Base-by-base conservation (phyloP, 2,113 vertebrate genomes). In the Psilopsiagon aymara region DNA sequence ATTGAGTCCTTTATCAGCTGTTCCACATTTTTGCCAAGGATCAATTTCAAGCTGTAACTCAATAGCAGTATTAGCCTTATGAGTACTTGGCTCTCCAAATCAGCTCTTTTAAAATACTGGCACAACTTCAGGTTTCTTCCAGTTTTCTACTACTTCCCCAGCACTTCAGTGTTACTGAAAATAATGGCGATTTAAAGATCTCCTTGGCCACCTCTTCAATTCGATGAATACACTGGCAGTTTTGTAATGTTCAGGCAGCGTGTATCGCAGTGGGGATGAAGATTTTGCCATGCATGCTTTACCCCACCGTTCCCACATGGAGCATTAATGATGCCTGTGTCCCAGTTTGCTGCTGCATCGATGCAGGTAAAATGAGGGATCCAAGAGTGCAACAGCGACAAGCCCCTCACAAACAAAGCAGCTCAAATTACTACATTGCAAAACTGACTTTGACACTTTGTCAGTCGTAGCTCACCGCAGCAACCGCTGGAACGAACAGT, bases 41-140 rank as follows among this genome's bases (percentile, higher is more conserved):
- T 96, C 91, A 89, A 52, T 94, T 97, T 91, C 62, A 86, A 88
- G 78, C 81, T 76, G 89, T 87, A 92, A 91, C 90, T 91, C 75
- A 76, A 57, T 53, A 86, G 70, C 33, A 90, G 74, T 51, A 90
- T 86, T 68, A 88, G 66, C 47, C 70, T 84, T 90, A 93, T 17
- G 92, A 87, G 85, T n/a, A 82, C 49, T 82, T 85, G 35, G 47
- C 43, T 96, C 8, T 91, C 83, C 59, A 78, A 75, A 10, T 82
- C 64, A 19, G 19, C 57, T 52, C 63, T 88, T 84, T 94, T 27
- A 63, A 95, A 91, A 92, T 44, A 27, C 70, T 87, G 89, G 82
- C 75, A 80, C 19, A 80, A 25, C 41, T 76, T 90, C 81, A 82
- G 6, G 35, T 87, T 53, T 49, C 44, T 57, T 68, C 44, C 21